Conservation (phyloP, 2,113 vertebrate species). For the Chloropsis hardwickii region DNA sequence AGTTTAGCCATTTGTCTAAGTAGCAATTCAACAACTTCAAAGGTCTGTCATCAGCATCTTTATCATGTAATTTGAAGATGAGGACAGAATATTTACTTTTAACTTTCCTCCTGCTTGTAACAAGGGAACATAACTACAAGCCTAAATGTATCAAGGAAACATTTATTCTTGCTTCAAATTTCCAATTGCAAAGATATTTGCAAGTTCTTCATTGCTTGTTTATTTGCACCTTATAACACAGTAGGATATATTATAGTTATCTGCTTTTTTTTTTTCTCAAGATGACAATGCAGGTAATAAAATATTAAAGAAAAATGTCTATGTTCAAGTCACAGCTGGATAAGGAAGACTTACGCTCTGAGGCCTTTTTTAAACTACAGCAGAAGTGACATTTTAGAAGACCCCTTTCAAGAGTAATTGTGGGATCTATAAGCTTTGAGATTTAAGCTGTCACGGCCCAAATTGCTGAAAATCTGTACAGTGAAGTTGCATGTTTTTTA, state of each 20-base stretch:
- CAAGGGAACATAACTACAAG: neutral
- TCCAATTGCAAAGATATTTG: neutral
- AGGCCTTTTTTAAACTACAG: neutral
- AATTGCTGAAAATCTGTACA: neutral
- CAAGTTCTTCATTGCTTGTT: neutral
- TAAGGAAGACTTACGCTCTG: neutral
- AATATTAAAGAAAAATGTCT: neutral
- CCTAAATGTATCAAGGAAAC: neutral
- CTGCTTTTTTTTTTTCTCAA: neutral
- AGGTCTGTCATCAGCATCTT: neutral
- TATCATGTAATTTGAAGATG: neutral
- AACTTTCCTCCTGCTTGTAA: neutral
- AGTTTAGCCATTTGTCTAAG: neutral
- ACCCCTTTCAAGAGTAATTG: neutral
- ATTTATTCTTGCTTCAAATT: neutral
- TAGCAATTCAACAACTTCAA: neutral
- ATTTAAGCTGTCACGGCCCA: neutral
- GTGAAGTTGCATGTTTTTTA: neutral
- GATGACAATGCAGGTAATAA: neutral
- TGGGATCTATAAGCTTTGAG: neutral
- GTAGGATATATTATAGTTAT: neutral
- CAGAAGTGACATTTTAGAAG: neutral
- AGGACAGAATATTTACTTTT: neutral
- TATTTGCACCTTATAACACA: neutral
- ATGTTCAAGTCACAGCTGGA: neutral